Base-by-base conservation (phyloP, 2,797 vertebrate genomes). In the Parauchenoglanis punctatus region DNA sequence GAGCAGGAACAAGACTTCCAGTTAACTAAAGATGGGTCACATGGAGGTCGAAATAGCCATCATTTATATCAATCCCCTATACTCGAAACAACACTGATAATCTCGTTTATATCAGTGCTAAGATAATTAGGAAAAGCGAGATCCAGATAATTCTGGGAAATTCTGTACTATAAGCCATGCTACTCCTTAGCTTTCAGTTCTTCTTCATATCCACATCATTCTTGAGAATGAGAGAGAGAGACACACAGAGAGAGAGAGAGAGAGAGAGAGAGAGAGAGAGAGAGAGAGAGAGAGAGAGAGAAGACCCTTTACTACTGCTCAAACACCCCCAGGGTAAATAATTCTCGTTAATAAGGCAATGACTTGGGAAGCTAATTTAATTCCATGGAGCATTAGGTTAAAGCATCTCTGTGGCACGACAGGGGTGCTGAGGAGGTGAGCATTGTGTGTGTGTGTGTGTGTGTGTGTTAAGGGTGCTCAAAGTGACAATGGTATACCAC, bases 301-400 rank as follows among this genome's bases (percentile, higher is more conserved):
- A 52, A 46, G 54, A 10, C 25, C 46, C 73, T 25, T 76, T 63
- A 25, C 52, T 28, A 56, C 85, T 88, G 84, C 40, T 28, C 40
- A 4, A 90, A 59, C 75, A 20, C 67, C 84, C 61, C 81, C n/a
- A 20, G 86, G 88, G 93, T 93, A 93, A 93, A 94, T 94, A 89
- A 91, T 90, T 89, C 89, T 87, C 89, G 86, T 91, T 92, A 93
- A 94, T 94, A 92, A 94, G 93, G 92, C 92, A 90, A 94, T 94
- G 94, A 95, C 92, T 93, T 91, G 94, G 92, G 90, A 93, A 91
- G 89, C 90, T 94, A 93, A 94, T 95, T 95, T 91, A 94, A 94
- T 95, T 95, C 94, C 91, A 92, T 92, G 91, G 89, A 89, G 92
- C 94, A 92, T 94, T 94, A 93, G 94, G 93, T 91, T 93, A 91